phyloP scores from a whole-genome alignment of 2,888 invertebrate species.

The Baccha elongata region DNA sequence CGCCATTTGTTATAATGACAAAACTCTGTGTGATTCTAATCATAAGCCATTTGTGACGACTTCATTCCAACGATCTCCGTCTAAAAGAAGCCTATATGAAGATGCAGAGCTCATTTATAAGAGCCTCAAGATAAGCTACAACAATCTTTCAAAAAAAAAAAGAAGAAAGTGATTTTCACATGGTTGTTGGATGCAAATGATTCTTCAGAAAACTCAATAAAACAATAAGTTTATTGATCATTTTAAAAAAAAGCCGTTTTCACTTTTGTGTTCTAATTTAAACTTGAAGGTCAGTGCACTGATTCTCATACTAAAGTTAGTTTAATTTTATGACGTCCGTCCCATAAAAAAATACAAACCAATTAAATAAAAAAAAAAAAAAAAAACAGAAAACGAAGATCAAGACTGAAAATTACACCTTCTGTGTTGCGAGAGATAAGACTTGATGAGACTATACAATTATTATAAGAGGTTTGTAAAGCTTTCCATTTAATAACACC shows the following conservation, averaged over 20 bases:
- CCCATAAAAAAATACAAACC: constrained; percentile 20
- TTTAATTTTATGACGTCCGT: constrained; percentile 46
- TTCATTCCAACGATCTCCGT: constrained; percentile 14
- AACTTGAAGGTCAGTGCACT: constrained; percentile 56
- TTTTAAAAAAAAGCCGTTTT: constrained; percentile 33
- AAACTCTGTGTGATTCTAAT: constrained; percentile 49
- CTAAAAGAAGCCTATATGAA: constrained; percentile 2
- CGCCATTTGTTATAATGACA: constrained; percentile 40
- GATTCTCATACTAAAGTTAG: constrained; percentile 2
- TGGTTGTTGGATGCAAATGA: constrained; percentile 16
- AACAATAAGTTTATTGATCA: constrained; percentile 56
- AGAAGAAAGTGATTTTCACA: constrained; percentile 63
- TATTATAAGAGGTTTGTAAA: constrained; percentile 48
- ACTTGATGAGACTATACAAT: not conserved
- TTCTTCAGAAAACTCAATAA: constrained; percentile 62
- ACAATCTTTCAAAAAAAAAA: constrained; percentile 48
- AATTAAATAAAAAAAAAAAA: constrained; percentile 27
- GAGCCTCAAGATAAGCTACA: constrained; percentile 26
- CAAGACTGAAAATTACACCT: constrained; percentile 58
- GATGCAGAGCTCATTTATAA: constrained; percentile 26
- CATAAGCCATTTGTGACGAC: constrained; percentile 37
- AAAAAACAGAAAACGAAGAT: constrained; percentile 14
- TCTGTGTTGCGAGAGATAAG: constrained; percentile 22
- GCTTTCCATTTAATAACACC: constrained; percentile 63
- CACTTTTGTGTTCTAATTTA: constrained; percentile 71